Percentiles rank a stretch among this genome's conserved stretches.
These are phyloP conservation scores for Hedya salicella DNA, from an alignment of 2,888 invertebrate genomes.

Conservation along the genomic window DNA sequence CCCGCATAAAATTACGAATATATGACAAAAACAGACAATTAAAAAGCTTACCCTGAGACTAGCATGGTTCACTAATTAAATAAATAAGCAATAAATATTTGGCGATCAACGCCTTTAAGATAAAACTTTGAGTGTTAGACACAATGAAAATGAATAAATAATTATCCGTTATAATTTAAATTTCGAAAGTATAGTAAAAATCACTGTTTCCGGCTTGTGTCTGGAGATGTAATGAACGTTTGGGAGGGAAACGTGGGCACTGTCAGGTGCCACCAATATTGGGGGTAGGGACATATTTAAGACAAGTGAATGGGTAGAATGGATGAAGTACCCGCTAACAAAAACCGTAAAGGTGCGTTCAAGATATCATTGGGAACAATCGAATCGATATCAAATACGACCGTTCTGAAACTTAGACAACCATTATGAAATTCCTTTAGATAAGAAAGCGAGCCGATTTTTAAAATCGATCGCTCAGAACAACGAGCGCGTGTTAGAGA, in stretches of 20 bases:
- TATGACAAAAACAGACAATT: constrained; percentile 16
- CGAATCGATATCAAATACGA: background rate
- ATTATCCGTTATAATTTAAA: constrained; percentile 47
- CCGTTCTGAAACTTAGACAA: background rate
- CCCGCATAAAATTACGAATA: constrained; percentile 11
- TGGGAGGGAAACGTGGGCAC: constrained; percentile 50
- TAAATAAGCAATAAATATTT: constrained; percentile 49
- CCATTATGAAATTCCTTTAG: background rate
- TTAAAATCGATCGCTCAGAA: background rate
- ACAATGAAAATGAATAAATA: constrained; percentile 33
- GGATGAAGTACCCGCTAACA: constrained; percentile 21
- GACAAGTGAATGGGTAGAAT: constrained; percentile 1
- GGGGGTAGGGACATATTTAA: constrained; percentile 52
- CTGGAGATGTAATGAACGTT: constrained; percentile 69
- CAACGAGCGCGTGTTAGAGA: too few relatives aligned
- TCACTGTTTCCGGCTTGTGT: constrained; percentile 64
- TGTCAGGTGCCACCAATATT: constrained; percentile 36
- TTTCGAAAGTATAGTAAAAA: constrained; percentile 49
- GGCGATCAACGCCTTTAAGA: constrained; percentile 42
- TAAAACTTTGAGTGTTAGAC: constrained; percentile 45
- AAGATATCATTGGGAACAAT: background rate
- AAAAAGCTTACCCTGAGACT: constrained; percentile 67
- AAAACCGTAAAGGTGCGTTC: constrained; percentile 19
- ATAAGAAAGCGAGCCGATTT: background rate
- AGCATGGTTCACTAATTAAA: constrained; percentile 62